phyloP scores from a whole-genome alignment of 2,797 vertebrate genomes.

The Gambusia yucatana region DNA sequence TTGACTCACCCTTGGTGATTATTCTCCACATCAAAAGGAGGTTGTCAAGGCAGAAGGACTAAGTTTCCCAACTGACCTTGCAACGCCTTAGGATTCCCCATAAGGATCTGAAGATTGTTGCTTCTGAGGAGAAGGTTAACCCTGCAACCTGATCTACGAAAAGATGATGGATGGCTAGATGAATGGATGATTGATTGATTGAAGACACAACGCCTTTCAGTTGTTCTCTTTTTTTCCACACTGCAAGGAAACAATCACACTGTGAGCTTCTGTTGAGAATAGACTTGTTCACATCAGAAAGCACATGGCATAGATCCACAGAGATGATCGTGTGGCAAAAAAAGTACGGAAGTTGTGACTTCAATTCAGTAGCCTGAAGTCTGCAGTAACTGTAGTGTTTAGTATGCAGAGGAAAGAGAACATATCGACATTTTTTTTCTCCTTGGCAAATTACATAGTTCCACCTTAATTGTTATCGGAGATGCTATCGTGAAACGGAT shows the following conservation, averaged over 20 bases:
- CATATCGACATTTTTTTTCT: constrained; percentile 72
- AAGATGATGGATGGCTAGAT: background rate
- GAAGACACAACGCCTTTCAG: background rate
- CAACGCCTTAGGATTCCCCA: background rate
- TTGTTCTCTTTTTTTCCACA: background rate
- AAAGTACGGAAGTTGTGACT: background rate
- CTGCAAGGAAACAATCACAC: background rate
- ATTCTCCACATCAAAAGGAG: background rate
- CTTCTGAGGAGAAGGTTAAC: background rate
- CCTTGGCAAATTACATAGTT: constrained; percentile 80
- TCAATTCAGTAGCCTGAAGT: constrained; percentile 8
- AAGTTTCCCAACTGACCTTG: background rate
- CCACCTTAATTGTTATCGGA: constrained; percentile 86
- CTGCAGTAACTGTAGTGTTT: constrained; percentile 52
- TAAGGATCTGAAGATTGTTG: background rate
- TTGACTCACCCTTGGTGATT: background rate
- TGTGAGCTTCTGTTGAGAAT: background rate
- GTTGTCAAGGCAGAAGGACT: background rate
- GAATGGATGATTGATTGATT: background rate
- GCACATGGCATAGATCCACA: background rate
- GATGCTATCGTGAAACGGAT: constrained; percentile 83
- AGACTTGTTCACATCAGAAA: background rate
- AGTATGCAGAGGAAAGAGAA: constrained; percentile 76
- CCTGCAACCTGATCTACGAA: background rate
- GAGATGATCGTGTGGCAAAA: background rate